Evolutionary conservation across 2,888 invertebrate genomes (phyloP).

Genomic region (Drosophila maculinotata): DNA sequence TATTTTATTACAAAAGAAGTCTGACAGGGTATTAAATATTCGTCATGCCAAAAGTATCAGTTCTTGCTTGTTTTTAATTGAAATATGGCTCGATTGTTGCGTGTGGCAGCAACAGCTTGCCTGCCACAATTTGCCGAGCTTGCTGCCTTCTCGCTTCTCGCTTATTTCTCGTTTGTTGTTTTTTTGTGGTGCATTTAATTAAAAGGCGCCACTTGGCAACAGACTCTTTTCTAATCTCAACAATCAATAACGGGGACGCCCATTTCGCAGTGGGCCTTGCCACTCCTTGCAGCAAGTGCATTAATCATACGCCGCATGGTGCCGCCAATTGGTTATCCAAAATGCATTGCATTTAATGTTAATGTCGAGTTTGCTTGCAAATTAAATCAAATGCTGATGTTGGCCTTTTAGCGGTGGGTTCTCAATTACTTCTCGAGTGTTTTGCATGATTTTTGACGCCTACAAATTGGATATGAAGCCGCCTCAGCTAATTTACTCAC

Average conservation of each 20-base stretch:
- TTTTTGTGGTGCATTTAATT: conserved; percentile 57
- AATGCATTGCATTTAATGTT: conserved; percentile 42
- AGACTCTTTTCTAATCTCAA: conserved; percentile 50
- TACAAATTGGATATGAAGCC: conserved; percentile 15
- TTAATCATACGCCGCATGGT: conserved; percentile 63
- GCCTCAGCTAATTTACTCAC: conserved; percentile 17
- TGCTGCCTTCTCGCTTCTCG: conserved; percentile 18
- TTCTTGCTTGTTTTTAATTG: conserved; percentile 57
- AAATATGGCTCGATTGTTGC: conserved; percentile 85
- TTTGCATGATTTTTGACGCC: conserved; percentile 51
- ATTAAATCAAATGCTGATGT: conserved; percentile 62
- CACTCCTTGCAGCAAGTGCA: conserved; percentile 48
- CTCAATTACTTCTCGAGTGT: conserved; percentile 10
- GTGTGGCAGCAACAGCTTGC: conserved; percentile 82
- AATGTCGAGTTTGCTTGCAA: conserved; percentile 47
- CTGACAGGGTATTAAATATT: conserved; percentile 15
- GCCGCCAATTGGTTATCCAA: conserved; percentile 9
- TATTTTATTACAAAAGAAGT: not conserved
- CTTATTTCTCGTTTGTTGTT: conserved; percentile 40
- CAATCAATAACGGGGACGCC: too few relatives aligned
- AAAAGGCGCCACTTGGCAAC: conserved; percentile 64
- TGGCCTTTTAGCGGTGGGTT: conserved; percentile 9
- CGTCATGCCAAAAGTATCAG: not conserved
- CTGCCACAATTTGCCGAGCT: conserved; percentile 64
- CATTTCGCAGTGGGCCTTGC: conserved; percentile 34